These are phyloP conservation scores for Pseudococcus jackbeardsleyi DNA, from an alignment of 2,888 invertebrate species.

Conservation along the genomic window DNA sequence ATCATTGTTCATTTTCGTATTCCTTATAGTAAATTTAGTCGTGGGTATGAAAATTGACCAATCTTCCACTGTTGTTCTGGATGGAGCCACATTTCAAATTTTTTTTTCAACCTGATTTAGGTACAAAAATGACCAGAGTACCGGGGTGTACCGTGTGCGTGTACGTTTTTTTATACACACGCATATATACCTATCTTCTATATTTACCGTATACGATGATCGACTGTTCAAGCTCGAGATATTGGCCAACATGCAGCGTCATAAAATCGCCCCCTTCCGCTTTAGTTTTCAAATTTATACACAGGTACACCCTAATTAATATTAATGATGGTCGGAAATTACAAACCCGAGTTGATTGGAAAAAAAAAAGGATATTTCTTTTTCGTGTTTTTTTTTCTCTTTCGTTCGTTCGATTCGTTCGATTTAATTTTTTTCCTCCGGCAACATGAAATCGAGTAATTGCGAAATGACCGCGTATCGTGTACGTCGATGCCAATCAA, in stretches of 20 bases:
- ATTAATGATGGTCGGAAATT: slow-evolving; percentile 5
- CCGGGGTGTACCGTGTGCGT: no score
- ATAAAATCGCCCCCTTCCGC: background rate
- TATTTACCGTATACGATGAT: background rate
- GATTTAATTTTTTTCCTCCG: background rate
- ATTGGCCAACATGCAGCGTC: background rate
- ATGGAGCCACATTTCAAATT: no score
- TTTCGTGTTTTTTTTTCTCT: background rate
- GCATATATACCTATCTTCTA: no score
- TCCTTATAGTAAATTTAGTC: no score
- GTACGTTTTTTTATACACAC: no score
- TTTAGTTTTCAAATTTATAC: background rate
- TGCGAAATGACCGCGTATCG: background rate
- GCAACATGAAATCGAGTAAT: slow-evolving; percentile 1
- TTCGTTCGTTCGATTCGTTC: no score
- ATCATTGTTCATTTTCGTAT: no score
- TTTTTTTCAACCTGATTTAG: no score
- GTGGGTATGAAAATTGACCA: no score
- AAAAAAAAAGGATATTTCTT: background rate
- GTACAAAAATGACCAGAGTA: no score
- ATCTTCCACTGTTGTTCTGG: no score
- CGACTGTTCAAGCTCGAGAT: background rate
- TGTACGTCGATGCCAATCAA: slow-evolving; percentile 24
- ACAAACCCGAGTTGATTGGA: slow-evolving; percentile 2
- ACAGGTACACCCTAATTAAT: slow-evolving; percentile 3